A percentile compares a stretch with the other conserved stretches of the same genome.
Evolutionary conservation across 2,797 vertebrate species (phyloP).

Genomic region (Scomberomorus guttatus): DNA sequence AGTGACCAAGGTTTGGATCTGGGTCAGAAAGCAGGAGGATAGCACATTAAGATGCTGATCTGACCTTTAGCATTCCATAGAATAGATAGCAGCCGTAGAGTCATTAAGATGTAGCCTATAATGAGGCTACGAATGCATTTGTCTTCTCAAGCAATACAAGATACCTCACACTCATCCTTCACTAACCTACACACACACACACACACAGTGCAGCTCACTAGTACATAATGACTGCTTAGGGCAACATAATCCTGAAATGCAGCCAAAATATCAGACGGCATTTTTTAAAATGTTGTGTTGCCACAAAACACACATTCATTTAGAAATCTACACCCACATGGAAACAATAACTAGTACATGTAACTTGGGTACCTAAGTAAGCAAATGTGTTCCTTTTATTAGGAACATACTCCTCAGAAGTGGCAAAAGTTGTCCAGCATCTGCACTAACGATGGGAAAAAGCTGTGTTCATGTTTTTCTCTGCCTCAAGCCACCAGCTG

Average conservation of each 20-base stretch:
- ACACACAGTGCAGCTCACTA: background rate
- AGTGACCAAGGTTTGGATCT: slow-evolving; percentile 52
- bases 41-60: slow-evolving; percentile 56
- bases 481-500: background rate
- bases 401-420: background rate
- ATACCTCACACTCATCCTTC: slow-evolving; percentile 35
- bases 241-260: slow-evolving; percentile 27
- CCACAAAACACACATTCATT: background rate
- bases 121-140: slow-evolving; percentile 42
- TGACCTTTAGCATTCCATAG: slow-evolving; percentile 63
- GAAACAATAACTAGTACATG: background rate
- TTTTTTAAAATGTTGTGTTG: background rate
- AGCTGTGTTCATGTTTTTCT: background rate
- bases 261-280: background rate
- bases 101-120: slow-evolving; percentile 54
- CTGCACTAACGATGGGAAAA: background rate
- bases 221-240: slow-evolving; percentile 8
- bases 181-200: slow-evolving; percentile 14
- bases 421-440: background rate
- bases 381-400: background rate
- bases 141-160: slow-evolving; percentile 32
- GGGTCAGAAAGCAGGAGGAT: slow-evolving; percentile 51
- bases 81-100: slow-evolving; percentile 33
- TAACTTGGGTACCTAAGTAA: background rate
- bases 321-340: background rate